phyloP scores from a whole-genome alignment of 2,888 invertebrate species.

The Cantharis lateralis region DNA sequence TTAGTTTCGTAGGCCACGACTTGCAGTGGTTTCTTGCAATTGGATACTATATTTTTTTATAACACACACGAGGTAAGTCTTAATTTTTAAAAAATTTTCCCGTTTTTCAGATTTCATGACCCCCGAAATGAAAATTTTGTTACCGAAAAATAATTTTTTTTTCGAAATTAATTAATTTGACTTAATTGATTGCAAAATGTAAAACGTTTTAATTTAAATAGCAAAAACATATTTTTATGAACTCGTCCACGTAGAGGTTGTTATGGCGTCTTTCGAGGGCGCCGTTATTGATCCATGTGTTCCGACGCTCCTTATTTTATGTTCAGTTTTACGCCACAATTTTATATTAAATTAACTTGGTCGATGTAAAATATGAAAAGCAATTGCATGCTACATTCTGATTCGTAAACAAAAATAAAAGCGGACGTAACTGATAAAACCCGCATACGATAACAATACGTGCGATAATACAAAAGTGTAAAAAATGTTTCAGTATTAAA shows the following conservation, averaged over 20 bases:
- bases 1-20: slow-evolving; percentile 14
- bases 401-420: background rate
- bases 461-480: slow-evolving; percentile 10
- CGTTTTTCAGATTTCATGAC: background rate
- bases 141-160: background rate
- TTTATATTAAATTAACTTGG: background rate
- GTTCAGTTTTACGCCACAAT: slow-evolving; percentile 6
- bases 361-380: background rate
- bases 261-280: slow-evolving; percentile 25
- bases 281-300: slow-evolving; percentile 20
- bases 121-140: background rate
- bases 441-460: slow-evolving; percentile 20
- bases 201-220: background rate
- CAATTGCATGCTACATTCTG: background rate
- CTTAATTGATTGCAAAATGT: background rate
- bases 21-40: slow-evolving; percentile 29
- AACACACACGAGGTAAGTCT: slow-evolving; percentile 1
- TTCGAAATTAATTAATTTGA: background rate
- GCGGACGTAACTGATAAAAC: background rate
- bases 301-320: slow-evolving; percentile 17
- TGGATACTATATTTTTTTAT: slow-evolving; percentile 11
- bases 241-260: background rate
- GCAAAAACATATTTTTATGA: background rate
- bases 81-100: background rate
- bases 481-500: background rate